These are phyloP conservation scores for Butorides virescens DNA, from an alignment of 2,113 vertebrate species.

Conservation along the genomic window DNA sequence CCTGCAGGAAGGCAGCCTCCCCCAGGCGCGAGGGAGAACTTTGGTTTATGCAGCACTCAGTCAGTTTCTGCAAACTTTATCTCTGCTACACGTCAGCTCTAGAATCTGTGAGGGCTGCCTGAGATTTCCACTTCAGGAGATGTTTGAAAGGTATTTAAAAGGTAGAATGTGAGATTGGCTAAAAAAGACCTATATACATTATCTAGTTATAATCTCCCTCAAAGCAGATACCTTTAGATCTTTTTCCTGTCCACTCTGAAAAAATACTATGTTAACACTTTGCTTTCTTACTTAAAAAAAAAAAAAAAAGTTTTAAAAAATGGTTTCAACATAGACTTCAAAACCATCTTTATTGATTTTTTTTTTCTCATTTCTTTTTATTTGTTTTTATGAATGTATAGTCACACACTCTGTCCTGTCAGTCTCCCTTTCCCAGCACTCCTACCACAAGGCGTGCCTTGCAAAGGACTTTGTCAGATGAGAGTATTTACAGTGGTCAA, in stretches of 20 bases:
- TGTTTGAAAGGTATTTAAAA: not conserved
- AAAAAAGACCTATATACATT: not conserved
- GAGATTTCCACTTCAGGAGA: not conserved
- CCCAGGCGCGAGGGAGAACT: fast-evolving
- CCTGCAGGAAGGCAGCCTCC: not conserved
- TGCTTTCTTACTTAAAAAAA: not conserved
- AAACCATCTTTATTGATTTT: conserved; percentile 5
- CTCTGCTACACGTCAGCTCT: not conserved
- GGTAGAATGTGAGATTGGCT: not conserved
- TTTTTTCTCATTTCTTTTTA: conserved; percentile 9
- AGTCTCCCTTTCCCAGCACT: conserved; percentile 86
- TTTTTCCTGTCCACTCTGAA: not conserved
- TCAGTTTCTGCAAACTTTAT: not conserved
- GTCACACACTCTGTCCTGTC: conserved; percentile 71
- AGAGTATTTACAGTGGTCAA: conserved; percentile 95
- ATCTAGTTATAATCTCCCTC: not conserved
- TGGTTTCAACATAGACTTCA: not conserved
- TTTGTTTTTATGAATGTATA: conserved; percentile 23
- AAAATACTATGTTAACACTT: not conserved
- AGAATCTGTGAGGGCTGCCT: not conserved
- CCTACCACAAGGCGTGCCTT: conserved; percentile 84
- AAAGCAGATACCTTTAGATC: not conserved
- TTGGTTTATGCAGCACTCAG: not conserved
- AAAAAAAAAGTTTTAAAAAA: not conserved
- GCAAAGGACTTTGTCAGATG: conserved; percentile 92